A percentile compares a stretch with the other conserved stretches of the same genome.
Conservation (phyloP, 2,113 vertebrate genomes). For the Apus apus region DNA sequence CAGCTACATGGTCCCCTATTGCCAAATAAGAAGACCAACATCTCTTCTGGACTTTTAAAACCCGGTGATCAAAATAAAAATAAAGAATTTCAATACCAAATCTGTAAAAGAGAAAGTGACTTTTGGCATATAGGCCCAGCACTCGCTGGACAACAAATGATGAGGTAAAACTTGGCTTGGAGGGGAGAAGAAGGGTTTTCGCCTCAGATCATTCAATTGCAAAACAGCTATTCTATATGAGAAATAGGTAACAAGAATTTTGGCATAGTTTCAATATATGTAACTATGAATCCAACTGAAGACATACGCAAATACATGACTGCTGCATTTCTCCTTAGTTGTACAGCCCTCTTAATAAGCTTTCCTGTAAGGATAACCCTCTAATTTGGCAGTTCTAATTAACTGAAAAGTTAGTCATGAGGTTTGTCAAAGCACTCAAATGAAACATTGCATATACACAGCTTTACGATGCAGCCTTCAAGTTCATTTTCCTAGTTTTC, state of each 20-base stretch:
- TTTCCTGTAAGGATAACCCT: not conserved
- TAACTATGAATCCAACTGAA: not conserved
- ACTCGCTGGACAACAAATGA: not conserved
- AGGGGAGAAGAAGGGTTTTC: not conserved
- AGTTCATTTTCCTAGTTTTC: not conserved
- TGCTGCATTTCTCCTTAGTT: not conserved
- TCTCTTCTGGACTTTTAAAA: not conserved
- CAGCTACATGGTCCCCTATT: not conserved
- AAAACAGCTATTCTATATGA: not conserved
- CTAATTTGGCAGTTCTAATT: not conserved
- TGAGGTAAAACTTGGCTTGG: not conserved
- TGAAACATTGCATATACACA: not conserved
- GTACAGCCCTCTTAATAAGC: not conserved
- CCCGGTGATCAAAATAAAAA: not conserved
- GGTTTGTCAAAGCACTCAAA: not conserved
- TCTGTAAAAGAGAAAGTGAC: not conserved
- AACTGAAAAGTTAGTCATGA: not conserved
- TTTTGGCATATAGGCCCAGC: not conserved
- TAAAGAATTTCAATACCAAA: not conserved
- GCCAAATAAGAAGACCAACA: not conserved
- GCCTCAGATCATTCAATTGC: not conserved
- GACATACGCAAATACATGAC: not conserved
- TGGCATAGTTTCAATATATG: not conserved
- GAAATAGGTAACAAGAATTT: not conserved
- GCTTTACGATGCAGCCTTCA: not conserved